A percentile compares a stretch with the other conserved stretches of the same genome.
phyloP scores from a whole-genome alignment of 2,113 vertebrate species.

The Gadus chalcogrammus region DNA sequence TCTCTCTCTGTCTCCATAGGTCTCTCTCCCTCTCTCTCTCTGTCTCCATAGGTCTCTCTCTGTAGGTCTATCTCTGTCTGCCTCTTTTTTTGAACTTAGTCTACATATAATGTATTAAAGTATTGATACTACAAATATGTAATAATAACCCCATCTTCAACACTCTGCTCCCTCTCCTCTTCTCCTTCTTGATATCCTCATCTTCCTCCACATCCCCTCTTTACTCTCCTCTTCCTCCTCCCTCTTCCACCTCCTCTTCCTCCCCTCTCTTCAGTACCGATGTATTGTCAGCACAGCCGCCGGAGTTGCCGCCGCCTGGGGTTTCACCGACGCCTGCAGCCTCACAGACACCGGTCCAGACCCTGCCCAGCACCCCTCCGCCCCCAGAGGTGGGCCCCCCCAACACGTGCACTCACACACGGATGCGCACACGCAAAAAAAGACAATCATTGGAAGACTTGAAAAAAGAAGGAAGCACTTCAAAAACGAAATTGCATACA shows the following conservation, averaged over 20 bases:
- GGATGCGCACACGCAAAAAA: neutral
- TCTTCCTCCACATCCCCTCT: neutral
- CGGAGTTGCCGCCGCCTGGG: constrained; percentile 90
- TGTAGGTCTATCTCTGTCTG: too few species aligned
- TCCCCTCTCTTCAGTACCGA: constrained; percentile 78
- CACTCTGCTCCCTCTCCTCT: too few species aligned
- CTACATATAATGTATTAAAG: too few species aligned
- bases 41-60: neutral
- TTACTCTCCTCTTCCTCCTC: neutral
- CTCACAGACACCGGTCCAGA: constrained; percentile 86
- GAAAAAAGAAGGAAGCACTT: too few species aligned
- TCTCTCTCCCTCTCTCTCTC: neutral
- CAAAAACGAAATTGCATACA: too few species aligned
- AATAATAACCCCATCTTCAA: too few species aligned
- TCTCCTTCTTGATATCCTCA: too few species aligned
- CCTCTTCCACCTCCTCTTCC: too few species aligned
- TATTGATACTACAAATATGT: too few species aligned
- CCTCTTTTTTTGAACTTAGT: too few species aligned
- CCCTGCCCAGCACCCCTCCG: constrained; percentile 85
- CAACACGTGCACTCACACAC: neutral
- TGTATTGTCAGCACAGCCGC: constrained; percentile 89
- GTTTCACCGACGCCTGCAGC: constrained; percentile 85
- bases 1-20: neutral
- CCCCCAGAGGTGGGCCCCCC: constrained; percentile 79
- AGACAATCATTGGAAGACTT: too few species aligned